Base-by-base conservation (phyloP, 2,888 invertebrate species). In the Spodoptera picta region DNA sequence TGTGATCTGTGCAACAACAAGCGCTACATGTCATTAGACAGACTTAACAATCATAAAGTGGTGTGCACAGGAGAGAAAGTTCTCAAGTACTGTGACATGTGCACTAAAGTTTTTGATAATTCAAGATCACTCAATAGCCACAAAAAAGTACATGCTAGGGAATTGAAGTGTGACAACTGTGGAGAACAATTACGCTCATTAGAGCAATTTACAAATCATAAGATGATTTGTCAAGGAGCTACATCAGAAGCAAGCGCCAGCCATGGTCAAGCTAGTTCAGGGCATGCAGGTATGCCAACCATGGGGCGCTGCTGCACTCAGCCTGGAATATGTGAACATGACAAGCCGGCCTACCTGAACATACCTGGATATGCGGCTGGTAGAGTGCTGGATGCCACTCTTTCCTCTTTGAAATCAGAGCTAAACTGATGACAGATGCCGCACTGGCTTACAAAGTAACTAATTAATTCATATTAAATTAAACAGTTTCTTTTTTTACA, bases 1-100 rank as follows among this genome's bases (percentile, higher is more conserved):
- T 95, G 95, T 90, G 95, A 95, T 79, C 82, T 95, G 57, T 95
- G 95, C 79, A 95, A 95, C 79, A 95, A 95, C 70, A 95, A 95
- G 79, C 91, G 95, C 31, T 95, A 95, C 80, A 95, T 95, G 95
- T 95, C 95, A 45, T 80, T 95, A 36, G 95, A 95, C 79, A 87
- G 95, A 84, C 91, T 95, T 54, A 95, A 95, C 77, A 95, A 95
- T 80, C 95, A 95, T 76, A 94, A 94, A 77, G 93, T 95, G 55
- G 95, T 95, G 10, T 95, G 95, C 79, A 95, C 95, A 43, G 95
- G 95, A 45, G 95, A 95, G 73, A 95, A 94, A 78, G 89, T 91
- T 60, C 85, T 95, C 59, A 95, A 95, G 78, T 95, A 91, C 81
- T 95, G 95, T 85, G 95, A 95, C 87, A 95, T 95, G 95, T 95